These are phyloP conservation scores for Lycocerus yunnanus DNA, from an alignment of 2,888 invertebrate species.

Conservation along the genomic window DNA sequence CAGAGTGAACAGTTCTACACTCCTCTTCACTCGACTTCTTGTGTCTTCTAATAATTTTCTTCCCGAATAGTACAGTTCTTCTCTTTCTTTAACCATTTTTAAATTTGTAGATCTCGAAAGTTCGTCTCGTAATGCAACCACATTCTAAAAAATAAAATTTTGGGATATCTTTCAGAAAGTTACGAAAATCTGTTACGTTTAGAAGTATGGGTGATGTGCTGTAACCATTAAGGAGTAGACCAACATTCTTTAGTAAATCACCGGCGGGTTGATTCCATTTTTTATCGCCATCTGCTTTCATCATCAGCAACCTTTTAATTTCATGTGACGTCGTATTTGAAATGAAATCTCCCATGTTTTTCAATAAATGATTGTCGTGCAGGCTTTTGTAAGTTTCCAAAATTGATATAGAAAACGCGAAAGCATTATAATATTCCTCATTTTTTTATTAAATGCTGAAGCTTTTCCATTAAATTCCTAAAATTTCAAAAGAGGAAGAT, in stretches of 20 bases:
- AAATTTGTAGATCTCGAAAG: slow-evolving; percentile 5
- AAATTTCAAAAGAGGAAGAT: not conserved
- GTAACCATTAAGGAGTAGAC: slow-evolving; percentile 8
- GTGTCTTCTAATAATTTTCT: not conserved
- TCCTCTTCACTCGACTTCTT: not conserved
- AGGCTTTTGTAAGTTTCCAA: slow-evolving; percentile 10
- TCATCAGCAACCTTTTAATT: slow-evolving; percentile 10
- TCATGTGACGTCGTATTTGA: slow-evolving; percentile 6
- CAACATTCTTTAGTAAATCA: slow-evolving; percentile 14
- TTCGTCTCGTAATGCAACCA: slow-evolving; percentile 14
- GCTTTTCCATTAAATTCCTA: slow-evolving; percentile 1
- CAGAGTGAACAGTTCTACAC: slow-evolving; percentile 8
- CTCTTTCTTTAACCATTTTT: not conserved
- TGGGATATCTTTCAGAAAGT: not conserved
- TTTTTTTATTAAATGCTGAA: slow-evolving; percentile 1
- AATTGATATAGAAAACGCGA: not conserved
- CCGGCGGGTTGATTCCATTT: slow-evolving; percentile 10
- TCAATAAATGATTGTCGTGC: not conserved
- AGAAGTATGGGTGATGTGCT: slow-evolving; percentile 1
- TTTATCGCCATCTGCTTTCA: not conserved
- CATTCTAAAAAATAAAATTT: slow-evolving; percentile 7
- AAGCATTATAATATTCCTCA: slow-evolving; percentile 17
- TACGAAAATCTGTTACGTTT: slow-evolving; percentile 7
- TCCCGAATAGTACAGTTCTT: not conserved
- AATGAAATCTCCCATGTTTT: not conserved